phyloP scores from a whole-genome alignment of 2,797 vertebrate species.

The Rhinogobio ventralis region DNA sequence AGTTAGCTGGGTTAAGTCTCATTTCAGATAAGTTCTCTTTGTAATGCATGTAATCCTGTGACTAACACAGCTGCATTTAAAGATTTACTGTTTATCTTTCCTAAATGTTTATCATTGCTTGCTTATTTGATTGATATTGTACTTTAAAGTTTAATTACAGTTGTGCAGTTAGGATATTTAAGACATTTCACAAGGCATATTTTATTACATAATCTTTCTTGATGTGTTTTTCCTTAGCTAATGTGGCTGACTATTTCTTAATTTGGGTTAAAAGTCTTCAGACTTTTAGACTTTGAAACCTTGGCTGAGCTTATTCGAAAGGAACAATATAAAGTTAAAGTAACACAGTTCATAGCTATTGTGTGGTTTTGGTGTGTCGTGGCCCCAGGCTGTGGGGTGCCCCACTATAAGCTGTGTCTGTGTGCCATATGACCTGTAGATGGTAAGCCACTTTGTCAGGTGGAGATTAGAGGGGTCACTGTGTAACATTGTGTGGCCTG shows the following conservation, averaged over 20 bases:
- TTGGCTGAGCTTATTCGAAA: not conserved
- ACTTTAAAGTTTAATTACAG: not conserved
- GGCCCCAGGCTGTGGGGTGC: constrained; percentile 40
- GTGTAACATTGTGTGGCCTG: constrained; percentile 72
- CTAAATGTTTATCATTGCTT: not conserved
- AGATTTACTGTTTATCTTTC: not conserved
- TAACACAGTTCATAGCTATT: not conserved
- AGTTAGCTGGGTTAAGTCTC: not conserved
- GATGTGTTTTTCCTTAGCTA: not conserved
- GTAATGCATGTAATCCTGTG: not conserved
- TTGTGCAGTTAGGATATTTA: not conserved
- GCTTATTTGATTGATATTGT: not conserved
- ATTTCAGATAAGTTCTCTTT: not conserved
- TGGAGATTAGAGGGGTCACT: constrained; percentile 82
- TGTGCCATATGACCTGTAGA: constrained; percentile 80
- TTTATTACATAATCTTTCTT: not conserved
- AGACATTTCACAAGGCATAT: not conserved
- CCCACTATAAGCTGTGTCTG: constrained; percentile 74
- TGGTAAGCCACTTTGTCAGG: constrained; percentile 83
- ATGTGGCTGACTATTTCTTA: not conserved
- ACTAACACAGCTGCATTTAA: not conserved
- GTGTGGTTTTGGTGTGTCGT: constrained; percentile 48
- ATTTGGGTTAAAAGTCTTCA: constrained; percentile 27
- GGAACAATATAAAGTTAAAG: not conserved
- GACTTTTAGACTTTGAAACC: not conserved